A percentile compares a stretch with the other conserved stretches of the same genome.
These are phyloP conservation scores for Dolomedes plantarius DNA, from an alignment of 2,888 invertebrate species.

Conservation along the genomic window DNA sequence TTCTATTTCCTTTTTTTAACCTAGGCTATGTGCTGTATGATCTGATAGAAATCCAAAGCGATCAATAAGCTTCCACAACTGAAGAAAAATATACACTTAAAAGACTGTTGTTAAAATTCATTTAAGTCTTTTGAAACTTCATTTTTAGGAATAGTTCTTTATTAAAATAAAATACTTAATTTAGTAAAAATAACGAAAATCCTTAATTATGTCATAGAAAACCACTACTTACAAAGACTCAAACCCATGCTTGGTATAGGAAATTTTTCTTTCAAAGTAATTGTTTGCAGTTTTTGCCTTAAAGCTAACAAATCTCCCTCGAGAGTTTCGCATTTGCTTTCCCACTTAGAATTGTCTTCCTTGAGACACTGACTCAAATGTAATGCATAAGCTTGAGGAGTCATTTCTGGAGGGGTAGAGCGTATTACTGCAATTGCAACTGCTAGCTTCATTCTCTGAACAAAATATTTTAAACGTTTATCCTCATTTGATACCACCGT, in stretches of 20 bases:
- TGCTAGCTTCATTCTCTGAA: slow-evolving; percentile 40
- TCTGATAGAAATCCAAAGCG: too few relatives aligned
- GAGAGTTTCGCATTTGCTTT: slow-evolving; percentile 17
- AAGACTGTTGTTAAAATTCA: too few relatives aligned
- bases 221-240: not conserved
- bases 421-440: slow-evolving; percentile 34
- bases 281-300: slow-evolving; percentile 23
- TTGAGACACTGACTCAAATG: slow-evolving; percentile 5
- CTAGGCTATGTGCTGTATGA: too few relatives aligned
- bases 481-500: not conserved
- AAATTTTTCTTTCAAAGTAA: not conserved
- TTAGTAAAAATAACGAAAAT: too few relatives aligned
- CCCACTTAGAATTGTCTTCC: slow-evolving; percentile 20
- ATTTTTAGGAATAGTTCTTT: too few relatives aligned
- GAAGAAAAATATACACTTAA: too few relatives aligned
- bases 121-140: too few relatives aligned
- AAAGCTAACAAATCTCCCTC: slow-evolving; percentile 24
- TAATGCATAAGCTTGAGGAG: slow-evolving; percentile 14
- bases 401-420: slow-evolving; percentile 15
- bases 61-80: too few relatives aligned
- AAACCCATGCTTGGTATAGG: not conserved
- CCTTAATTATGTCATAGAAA: too few relatives aligned
- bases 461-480: not conserved
- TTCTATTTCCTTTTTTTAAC: too few relatives aligned
- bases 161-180: too few relatives aligned